phyloP scores from a whole-genome alignment of 2,888 invertebrate genomes.

The Orchestes rusci region DNA sequence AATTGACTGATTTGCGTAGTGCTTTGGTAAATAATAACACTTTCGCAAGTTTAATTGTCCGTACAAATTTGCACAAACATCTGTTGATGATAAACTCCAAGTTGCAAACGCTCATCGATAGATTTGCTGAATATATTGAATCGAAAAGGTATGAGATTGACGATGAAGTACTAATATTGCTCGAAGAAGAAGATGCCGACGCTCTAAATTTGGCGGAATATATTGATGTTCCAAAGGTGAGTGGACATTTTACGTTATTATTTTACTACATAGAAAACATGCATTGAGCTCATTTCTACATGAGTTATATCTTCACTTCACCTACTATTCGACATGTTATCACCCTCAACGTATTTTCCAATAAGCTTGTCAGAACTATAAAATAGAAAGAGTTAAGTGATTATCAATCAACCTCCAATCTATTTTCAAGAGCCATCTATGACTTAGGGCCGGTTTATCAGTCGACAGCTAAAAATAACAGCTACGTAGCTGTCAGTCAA shows the following conservation, averaged over 20 bases:
- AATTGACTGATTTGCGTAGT: constrained; percentile 87
- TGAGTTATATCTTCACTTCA: no score
- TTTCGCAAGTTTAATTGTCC: constrained; percentile 83
- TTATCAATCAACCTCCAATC: no score
- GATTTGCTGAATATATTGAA: constrained; percentile 59
- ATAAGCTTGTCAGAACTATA: no score
- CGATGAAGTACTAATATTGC: constrained; percentile 60
- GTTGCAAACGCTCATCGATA: constrained; percentile 50
- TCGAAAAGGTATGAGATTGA: constrained; percentile 53
- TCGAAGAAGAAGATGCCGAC: constrained; percentile 57
- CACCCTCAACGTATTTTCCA: no score
- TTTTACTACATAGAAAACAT: background rate
- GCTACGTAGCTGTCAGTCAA: no score
- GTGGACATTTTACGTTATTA: constrained; percentile 6
- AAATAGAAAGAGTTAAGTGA: no score
- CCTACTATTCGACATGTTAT: background rate
- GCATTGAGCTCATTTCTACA: no score
- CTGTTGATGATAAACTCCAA: constrained; percentile 49
- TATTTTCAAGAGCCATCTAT: no score
- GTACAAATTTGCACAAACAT: constrained; percentile 75
- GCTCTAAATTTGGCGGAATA: constrained; percentile 58
- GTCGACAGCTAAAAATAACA: no score
- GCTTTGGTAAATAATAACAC: constrained; percentile 95
- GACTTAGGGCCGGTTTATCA: no score
- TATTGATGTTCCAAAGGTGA: constrained; percentile 80